These are phyloP conservation scores for Falco peregrinus DNA, from an alignment of 2,797 vertebrate species.

Conservation along the genomic window DNA sequence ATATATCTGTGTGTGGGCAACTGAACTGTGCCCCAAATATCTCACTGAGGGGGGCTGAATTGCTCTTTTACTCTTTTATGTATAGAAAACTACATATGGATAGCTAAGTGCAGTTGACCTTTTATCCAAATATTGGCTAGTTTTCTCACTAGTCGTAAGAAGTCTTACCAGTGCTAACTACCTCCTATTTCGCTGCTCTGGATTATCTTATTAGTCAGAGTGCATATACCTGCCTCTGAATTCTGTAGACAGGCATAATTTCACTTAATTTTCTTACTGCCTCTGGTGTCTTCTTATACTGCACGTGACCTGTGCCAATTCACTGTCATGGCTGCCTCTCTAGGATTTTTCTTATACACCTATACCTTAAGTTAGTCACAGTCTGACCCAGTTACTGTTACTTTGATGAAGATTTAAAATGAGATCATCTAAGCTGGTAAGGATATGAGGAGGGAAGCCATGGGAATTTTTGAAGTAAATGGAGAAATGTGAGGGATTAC, in stretches of 20 bases:
- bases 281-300: not conserved
- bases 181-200: not conserved
- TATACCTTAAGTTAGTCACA: not conserved
- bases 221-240: not conserved
- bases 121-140: not conserved
- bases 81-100: not conserved
- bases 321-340: not conserved
- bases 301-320: not conserved
- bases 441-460: not conserved
- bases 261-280: not conserved
- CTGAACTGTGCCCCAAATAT: not conserved
- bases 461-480: slow-evolving; percentile 8
- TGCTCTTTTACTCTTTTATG: not conserved
- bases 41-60: not conserved
- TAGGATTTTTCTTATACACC: not conserved
- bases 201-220: not conserved
- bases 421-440: not conserved
- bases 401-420: slow-evolving; percentile 2
- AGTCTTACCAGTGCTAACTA: not conserved
- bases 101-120: not conserved
- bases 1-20: not conserved
- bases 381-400: not conserved
- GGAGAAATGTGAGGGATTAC: slow-evolving; percentile 9
- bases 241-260: not conserved
- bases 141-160: not conserved